phyloP scores from a whole-genome alignment of 2,797 vertebrate genomes.

The Balearica regulorum region DNA sequence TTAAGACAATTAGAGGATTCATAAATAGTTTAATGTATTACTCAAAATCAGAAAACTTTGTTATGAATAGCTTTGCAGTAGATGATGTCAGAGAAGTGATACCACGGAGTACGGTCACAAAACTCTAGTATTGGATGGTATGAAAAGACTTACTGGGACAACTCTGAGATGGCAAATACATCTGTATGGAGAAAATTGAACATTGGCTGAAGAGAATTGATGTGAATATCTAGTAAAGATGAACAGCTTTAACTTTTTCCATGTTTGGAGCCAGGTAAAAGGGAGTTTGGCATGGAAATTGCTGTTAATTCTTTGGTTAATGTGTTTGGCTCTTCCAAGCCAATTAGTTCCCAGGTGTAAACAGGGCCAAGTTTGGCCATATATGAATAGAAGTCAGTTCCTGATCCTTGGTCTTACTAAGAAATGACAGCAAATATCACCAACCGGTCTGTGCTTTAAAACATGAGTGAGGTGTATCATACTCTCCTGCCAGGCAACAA shows the following conservation, averaged over 20 bases:
- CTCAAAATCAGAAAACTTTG: background rate
- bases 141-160: background rate
- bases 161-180: background rate
- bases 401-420: background rate
- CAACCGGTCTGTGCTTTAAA: background rate
- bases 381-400: background rate
- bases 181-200: background rate
- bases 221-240: background rate
- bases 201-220: background rate
- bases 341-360: background rate
- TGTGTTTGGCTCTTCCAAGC: background rate
- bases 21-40: background rate
- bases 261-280: background rate
- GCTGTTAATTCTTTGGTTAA: background rate
- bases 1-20: background rate
- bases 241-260: background rate
- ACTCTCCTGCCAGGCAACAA: background rate
- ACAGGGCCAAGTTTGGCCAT: background rate
- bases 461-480: background rate
- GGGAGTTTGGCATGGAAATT: background rate
- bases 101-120: fast-evolving
- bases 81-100: background rate
- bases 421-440: background rate
- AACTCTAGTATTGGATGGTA: background rate
- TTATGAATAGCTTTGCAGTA: background rate